Conservation (phyloP, 2,797 vertebrate species). For the Chaetodon trifasciatus region DNA sequence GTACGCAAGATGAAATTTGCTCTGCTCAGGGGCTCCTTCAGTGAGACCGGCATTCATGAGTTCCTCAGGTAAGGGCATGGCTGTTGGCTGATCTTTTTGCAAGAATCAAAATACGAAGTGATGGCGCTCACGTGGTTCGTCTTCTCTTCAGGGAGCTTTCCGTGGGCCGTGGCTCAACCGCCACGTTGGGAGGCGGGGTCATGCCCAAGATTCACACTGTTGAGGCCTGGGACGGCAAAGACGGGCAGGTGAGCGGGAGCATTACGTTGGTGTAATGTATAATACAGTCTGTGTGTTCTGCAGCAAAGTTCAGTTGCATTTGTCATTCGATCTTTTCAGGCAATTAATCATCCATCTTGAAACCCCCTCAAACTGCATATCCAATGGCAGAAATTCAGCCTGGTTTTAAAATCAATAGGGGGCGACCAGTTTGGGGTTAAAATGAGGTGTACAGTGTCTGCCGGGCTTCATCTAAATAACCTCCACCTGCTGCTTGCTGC, state of each 20-base stretch:
- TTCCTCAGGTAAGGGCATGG: slow-evolving; percentile 91
- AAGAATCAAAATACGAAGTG: background rate
- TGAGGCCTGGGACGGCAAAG: slow-evolving; percentile 95
- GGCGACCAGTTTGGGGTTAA: background rate
- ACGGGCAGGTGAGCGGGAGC: slow-evolving; percentile 91
- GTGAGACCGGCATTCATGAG: slow-evolving; percentile 96
- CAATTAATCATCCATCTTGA: background rate
- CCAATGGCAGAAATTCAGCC: background rate
- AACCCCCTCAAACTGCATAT: background rate
- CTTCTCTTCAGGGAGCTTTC: slow-evolving; percentile 90
- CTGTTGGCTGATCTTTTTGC: background rate
- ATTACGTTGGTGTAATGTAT: background rate
- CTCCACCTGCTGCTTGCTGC: background rate
- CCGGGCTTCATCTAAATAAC: background rate
- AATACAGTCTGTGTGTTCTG: background rate
- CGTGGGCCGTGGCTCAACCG: slow-evolving; percentile 94
- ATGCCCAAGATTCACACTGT: slow-evolving; percentile 90
- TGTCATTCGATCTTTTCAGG: too few species aligned
- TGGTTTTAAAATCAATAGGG: background rate
- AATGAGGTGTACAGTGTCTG: background rate
- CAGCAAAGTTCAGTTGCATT: background rate
- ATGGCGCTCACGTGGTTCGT: background rate
- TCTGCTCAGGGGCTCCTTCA: slow-evolving; percentile 96
- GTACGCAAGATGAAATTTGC: slow-evolving; percentile 97
- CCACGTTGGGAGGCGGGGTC: slow-evolving; percentile 89